Evolutionary conservation across 30 jellyfish, hydroid and myxozoan species (phyloP), one percentile per base, ranked within the genome.

Genomic region (Mastigias papua): DNA sequence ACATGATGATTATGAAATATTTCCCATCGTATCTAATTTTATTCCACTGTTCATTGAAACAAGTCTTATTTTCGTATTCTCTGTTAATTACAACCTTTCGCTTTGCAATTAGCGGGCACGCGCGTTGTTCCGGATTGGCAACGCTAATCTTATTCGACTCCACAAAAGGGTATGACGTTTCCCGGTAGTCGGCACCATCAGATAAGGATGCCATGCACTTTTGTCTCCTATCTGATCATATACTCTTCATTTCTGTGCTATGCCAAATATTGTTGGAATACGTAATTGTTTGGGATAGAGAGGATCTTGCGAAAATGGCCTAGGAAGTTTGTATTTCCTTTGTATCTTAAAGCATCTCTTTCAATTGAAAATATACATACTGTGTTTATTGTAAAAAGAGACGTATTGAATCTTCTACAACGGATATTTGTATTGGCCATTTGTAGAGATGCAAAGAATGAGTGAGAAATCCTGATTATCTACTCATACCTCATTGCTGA

Each of bases 121-220:
- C 21, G 69, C 69, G 63, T 21, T 72, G 17, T 72, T 72, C 83
- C 83, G 83, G 83, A 72, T 42, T 23, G 35, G 63, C 83, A 72
- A 34, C 5, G 6, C n/a, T 19, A 10, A 49, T 60, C 66, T 72
- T 33, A 72, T 72, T 72, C 66, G 37, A 20, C 1, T 34, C 13
- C 42, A 63, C 37, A 63, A 11, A 10, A n/a, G 74, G 42, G 74
- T 1, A 63, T 63, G 74, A 63, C 74, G 74, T 63, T n/a, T 2
- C n/a, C 54, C 42, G 74, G 48, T 27, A 63, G 74, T 51, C 67
- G 67, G 67, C 23, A 37, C 54, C 54, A 51, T 51, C 7, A 17
- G 16, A 51, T 26, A 1, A 42, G 19, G 10, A 63, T 9, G n/a
- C 2, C 33, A 63, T n/a, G 74, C 74, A 23, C 13, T 11, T 63